Percentiles rank a stretch among this genome's conserved stretches.
Evolutionary conservation across 1,140 invertebrate species (phyloP).

Genomic region (Centruroides vittatus): DNA sequence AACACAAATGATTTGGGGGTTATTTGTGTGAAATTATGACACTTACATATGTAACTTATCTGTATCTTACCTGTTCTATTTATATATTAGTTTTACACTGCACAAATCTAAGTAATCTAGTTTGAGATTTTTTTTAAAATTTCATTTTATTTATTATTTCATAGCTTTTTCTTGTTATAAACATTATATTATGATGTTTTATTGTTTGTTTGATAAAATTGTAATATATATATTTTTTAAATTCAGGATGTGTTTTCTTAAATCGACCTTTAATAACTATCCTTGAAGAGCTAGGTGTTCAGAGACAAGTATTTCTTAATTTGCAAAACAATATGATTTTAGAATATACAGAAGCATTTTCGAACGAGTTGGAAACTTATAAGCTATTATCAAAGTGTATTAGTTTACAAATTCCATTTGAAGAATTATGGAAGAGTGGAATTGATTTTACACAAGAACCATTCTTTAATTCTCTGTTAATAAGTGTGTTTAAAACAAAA

Average conservation of each 20-base stretch:
- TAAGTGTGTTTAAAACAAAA: not conserved
- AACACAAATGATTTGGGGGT: too few relatives aligned
- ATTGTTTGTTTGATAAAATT: too few relatives aligned
- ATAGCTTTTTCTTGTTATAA: too few relatives aligned
- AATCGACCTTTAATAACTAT: conserved; percentile 30
- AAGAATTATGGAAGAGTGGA: conserved; percentile 13
- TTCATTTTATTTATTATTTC: too few relatives aligned
- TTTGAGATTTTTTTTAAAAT: too few relatives aligned
- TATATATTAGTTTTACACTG: too few relatives aligned
- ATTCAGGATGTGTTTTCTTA: conserved; percentile 37
- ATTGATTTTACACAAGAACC: conserved; percentile 24
- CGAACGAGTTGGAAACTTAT: conserved; percentile 19
- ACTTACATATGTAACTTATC: too few relatives aligned
- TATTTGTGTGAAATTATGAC: too few relatives aligned
- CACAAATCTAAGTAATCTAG: too few relatives aligned
- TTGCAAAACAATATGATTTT: conserved; percentile 15
- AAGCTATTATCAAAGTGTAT: conserved; percentile 18
- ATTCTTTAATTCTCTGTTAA: conserved; percentile 21
- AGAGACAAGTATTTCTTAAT: conserved; percentile 10
- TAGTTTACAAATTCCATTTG: conserved; percentile 22
- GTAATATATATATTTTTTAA: conserved; percentile 5
- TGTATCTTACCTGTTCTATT: too few relatives aligned
- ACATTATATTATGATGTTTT: too few relatives aligned
- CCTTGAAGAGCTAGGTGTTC: conserved; percentile 25
- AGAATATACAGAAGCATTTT: conserved; percentile 18